Base-by-base conservation (phyloP, 2,888 invertebrate species). In the Conistra vaccinii region DNA sequence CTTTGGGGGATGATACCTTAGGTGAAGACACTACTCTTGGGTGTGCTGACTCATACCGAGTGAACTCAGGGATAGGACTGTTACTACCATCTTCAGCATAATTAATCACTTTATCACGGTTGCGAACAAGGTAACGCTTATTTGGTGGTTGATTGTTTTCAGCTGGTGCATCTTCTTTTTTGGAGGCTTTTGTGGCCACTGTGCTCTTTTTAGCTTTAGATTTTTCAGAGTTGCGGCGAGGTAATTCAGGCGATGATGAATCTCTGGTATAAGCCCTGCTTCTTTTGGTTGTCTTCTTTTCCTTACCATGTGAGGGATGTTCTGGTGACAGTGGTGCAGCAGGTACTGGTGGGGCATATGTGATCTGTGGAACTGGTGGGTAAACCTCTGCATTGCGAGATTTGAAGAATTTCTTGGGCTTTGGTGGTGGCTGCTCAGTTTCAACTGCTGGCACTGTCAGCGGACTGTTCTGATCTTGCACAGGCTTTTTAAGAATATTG, bases 361-460 rank as follows among this genome's bases (percentile, higher is more conserved):
- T 96, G 63, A 96, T 96, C 86, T 96, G 96, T 83, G 96, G 96
- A 79, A 96, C 95, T 81, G 95, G 94, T 76, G 97, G 97, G 78
- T 97, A 97, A 5, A 97, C 95, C 85, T 97, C 97, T 32, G 97
- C 97, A 94, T 98, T 98, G 69, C 98, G 97, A 91, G 98, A 98
- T 92, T 99, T 99, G 92, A 99, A 99, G 94, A 99, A 99, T 92
- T 99, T 99, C 92, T 98, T 98, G 62, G 98, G 98, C 92, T 98
- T 98, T 87, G 97, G 97, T 85, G 97, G 95, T 76, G 96, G 94
- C 85, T 96, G 94, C 72, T 95, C 96, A 80, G 96, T 95, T 89
- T 96, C 96, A 86, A 96, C 96, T 72, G 97, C 95, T 81, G 97
- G 96, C 69, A 97, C 95, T 89, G 96, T 96, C 88, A 97, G 93